Conservation (phyloP, 2,888 invertebrate genomes). For the Conchocele bisecta region DNA sequence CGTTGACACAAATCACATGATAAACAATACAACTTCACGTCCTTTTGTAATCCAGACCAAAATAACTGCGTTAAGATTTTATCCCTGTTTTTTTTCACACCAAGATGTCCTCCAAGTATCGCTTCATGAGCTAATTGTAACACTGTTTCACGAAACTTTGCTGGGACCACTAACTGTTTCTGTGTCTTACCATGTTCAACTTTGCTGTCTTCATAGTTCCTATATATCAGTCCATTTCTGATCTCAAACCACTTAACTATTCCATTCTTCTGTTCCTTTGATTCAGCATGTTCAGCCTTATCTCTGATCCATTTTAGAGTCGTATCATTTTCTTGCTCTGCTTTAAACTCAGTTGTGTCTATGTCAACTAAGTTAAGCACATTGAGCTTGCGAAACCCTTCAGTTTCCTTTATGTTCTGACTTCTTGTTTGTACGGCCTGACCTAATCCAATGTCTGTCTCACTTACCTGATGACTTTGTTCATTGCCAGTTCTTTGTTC, state of each 20-base stretch:
- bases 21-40: constrained; percentile 32
- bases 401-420: neutral
- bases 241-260: neutral
- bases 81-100: constrained; percentile 35
- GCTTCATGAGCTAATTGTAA: constrained; percentile 39
- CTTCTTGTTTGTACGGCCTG: neutral
- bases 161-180: constrained; percentile 28
- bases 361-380: neutral
- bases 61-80: constrained; percentile 31
- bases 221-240: constrained; percentile 3
- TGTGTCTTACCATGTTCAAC: constrained; percentile 2
- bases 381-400: neutral
- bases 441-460: too few relatives aligned
- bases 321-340: neutral
- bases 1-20: constrained; percentile 40
- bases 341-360: too few relatives aligned
- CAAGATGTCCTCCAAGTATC: constrained; percentile 38
- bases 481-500: too few relatives aligned
- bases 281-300: neutral
- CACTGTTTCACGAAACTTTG: constrained; percentile 13
- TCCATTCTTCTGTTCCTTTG: neutral
- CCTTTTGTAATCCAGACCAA: constrained; percentile 35
- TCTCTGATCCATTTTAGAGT: neutral
- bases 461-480: too few relatives aligned
- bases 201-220: neutral